phyloP scores from a whole-genome alignment of 2,888 invertebrate species.

The Parascotia fuliginaria region DNA sequence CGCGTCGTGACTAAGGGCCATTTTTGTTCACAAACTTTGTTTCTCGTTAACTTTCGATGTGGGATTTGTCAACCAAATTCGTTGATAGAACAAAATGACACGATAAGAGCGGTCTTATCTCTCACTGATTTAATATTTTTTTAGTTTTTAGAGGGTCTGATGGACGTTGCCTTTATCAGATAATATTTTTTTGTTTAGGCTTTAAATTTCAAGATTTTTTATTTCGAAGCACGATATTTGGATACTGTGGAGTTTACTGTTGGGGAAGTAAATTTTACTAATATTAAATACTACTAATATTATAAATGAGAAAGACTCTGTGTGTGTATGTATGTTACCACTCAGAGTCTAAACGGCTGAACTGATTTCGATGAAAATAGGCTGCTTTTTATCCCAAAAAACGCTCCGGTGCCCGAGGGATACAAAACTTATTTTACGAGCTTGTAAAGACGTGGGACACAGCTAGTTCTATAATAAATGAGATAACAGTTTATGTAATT shows the following conservation, averaged over 20 bases:
- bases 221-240: background rate
- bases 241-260: background rate
- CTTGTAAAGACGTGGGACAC: too few relatives aligned
- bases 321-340: too few relatives aligned
- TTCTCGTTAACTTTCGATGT: slow-evolving; percentile 42
- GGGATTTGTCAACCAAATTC: slow-evolving; percentile 31
- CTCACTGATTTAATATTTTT: slow-evolving; percentile 43
- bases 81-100: slow-evolving; percentile 38
- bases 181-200: slow-evolving; percentile 34
- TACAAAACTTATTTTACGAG: too few relatives aligned
- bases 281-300: too few relatives aligned
- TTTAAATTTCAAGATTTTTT: slow-evolving; percentile 5
- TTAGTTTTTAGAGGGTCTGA: slow-evolving; percentile 20
- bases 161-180: slow-evolving; percentile 33
- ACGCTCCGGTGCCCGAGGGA: too few relatives aligned
- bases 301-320: too few relatives aligned
- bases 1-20: slow-evolving; percentile 27
- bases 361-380: too few relatives aligned
- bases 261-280: too few relatives aligned
- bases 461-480: too few relatives aligned
- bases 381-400: too few relatives aligned
- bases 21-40: slow-evolving; percentile 37
- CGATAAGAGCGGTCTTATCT: slow-evolving; percentile 43
- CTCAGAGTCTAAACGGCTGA: too few relatives aligned
- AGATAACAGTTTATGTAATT: too few relatives aligned